Evolutionary conservation across 2,888 invertebrate species (phyloP).

Genomic region (Chrysina gloriosa): DNA sequence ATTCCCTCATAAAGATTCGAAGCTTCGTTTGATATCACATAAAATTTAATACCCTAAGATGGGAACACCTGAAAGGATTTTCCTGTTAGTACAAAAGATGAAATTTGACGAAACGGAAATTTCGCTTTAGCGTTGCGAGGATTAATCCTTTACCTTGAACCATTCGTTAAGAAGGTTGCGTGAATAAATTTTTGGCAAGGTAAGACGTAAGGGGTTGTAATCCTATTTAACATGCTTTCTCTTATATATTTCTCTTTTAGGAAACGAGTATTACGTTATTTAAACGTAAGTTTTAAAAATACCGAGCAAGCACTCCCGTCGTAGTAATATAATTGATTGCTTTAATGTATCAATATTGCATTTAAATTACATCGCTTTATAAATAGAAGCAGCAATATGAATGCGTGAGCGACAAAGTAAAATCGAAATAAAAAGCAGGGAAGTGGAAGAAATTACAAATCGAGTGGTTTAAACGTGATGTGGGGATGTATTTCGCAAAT

Average conservation of each 20-base stretch:
- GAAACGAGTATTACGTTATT: too few relatives aligned
- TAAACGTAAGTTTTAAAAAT: too few relatives aligned
- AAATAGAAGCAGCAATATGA: neutral
- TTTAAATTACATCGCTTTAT: neutral
- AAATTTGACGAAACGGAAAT: conserved; percentile 7
- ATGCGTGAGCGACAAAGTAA: neutral
- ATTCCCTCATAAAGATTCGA: too few relatives aligned
- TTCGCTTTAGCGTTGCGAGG: neutral
- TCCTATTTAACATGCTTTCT: too few relatives aligned
- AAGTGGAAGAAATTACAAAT: too few relatives aligned
- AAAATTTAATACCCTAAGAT: neutral
- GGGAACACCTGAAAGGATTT: neutral
- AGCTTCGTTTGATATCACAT: neutral
- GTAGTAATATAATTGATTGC: neutral
- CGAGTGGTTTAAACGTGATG: neutral
- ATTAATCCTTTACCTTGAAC: neutral
- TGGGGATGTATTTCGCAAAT: neutral
- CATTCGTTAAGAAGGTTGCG: neutral
- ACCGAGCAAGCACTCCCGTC: neutral
- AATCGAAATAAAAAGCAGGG: too few relatives aligned
- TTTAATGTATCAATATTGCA: neutral
- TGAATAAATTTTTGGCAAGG: neutral
- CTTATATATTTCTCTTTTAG: too few relatives aligned
- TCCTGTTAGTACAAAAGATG: neutral
- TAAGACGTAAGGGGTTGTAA: neutral